phyloP scores from a whole-genome alignment of 2,888 invertebrate genomes.

The Dendrolimus houi region DNA sequence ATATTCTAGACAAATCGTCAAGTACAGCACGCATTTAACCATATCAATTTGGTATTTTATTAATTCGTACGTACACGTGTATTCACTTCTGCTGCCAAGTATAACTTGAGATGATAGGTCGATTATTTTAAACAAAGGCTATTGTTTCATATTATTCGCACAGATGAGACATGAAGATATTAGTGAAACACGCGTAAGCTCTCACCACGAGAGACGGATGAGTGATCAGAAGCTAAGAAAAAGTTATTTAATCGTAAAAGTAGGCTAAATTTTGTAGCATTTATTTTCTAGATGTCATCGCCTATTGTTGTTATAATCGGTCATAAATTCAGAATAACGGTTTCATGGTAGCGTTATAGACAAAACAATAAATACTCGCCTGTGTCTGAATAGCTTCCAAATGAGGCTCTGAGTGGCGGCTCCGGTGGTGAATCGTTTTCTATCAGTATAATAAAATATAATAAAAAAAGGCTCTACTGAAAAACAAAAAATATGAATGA shows the following conservation, averaged over 20 bases:
- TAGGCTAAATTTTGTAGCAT: slow-evolving; percentile 13
- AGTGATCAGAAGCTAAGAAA: slow-evolving; percentile 30
- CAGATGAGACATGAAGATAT: slow-evolving; percentile 31
- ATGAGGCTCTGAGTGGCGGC: slow-evolving; percentile 78
- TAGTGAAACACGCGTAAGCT: slow-evolving; percentile 29
- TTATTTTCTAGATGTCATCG: background rate
- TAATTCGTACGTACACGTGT: slow-evolving; percentile 26
- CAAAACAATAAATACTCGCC: slow-evolving; percentile 54
- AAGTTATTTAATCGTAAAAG: slow-evolving; percentile 30
- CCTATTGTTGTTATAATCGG: too few relatives aligned
- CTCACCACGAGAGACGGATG: slow-evolving; percentile 25
- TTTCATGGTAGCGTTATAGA: too few relatives aligned
- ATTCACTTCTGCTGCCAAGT: slow-evolving; percentile 39
- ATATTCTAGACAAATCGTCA: background rate
- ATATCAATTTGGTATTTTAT: background rate
- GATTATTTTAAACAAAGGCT: slow-evolving; percentile 61
- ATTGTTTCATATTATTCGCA: slow-evolving; percentile 66
- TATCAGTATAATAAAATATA: slow-evolving; percentile 62
- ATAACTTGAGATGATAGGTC: slow-evolving; percentile 40
- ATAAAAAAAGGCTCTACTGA: slow-evolving; percentile 40
- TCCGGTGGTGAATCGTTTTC: slow-evolving; percentile 79
- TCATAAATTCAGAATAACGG: too few relatives aligned
- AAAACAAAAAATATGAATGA: slow-evolving; percentile 26
- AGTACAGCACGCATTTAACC: background rate
- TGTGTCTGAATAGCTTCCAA: slow-evolving; percentile 73